A percentile compares a stretch with the other conserved stretches of the same genome.
These are phyloP conservation scores for Ceuthmochares aereus DNA, from an alignment of 2,113 vertebrate species.

Conservation along the genomic window DNA sequence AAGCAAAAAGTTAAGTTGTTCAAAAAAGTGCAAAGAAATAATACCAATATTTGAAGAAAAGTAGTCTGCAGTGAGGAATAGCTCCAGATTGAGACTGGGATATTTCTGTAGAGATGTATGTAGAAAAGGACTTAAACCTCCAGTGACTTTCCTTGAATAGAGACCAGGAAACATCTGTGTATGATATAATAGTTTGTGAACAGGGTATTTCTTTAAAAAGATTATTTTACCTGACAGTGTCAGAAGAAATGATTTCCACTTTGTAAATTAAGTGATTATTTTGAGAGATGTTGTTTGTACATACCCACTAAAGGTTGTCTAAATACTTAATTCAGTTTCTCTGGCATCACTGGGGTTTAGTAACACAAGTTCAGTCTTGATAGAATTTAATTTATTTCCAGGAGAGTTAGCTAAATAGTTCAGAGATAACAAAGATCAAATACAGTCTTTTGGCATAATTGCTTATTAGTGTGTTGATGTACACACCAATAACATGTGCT, in stretches of 20 bases:
- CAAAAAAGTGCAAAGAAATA: neutral
- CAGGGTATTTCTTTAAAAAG: neutral
- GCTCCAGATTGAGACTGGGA: neutral
- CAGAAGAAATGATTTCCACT: neutral
- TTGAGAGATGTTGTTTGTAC: neutral
- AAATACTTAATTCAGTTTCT: neutral
- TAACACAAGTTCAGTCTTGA: neutral
- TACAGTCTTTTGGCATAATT: neutral
- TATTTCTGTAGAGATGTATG: neutral
- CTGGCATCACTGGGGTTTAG: neutral
- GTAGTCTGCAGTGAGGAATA: neutral
- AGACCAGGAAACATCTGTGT: slow-evolving; percentile 38
- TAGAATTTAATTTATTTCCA: neutral
- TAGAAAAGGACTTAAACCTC: neutral
- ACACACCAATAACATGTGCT: neutral
- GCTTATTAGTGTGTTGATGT: neutral
- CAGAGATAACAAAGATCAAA: neutral
- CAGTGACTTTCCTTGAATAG: neutral
- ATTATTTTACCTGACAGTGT: neutral
- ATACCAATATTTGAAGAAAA: neutral
- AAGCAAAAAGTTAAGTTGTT: neutral
- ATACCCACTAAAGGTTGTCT: neutral
- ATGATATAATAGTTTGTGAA: neutral
- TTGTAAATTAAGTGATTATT: neutral
- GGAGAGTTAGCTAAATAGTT: neutral